Conservation (phyloP, 2,113 vertebrate species). For the Melanerpes aurifrons region DNA sequence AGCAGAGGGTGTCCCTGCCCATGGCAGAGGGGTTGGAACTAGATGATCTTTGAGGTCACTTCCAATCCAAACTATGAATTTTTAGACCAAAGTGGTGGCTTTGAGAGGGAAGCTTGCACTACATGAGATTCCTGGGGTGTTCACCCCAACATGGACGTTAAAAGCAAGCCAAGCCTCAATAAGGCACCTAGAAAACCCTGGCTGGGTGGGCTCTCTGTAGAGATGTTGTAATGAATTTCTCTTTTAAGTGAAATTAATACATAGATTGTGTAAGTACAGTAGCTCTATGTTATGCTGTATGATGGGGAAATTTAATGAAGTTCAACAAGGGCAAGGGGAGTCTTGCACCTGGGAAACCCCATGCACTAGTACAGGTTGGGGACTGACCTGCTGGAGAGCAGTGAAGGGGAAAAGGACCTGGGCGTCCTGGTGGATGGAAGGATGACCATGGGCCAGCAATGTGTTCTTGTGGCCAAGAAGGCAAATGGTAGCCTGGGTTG, state of each 20-base stretch:
- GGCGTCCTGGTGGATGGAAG: too few species aligned
- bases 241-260: constrained; percentile 62
- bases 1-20: too few species aligned
- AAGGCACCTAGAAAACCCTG: neutral
- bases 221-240: constrained; percentile 26
- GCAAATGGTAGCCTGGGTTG: too few species aligned
- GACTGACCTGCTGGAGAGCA: too few species aligned
- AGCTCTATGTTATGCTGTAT: neutral
- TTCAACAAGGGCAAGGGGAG: too few species aligned
- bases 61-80: neutral
- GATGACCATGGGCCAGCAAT: too few species aligned
- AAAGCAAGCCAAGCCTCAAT: neutral
- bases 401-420: too few species aligned
- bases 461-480: too few species aligned
- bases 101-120: neutral
- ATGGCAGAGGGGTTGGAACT: too few species aligned
- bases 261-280: neutral
- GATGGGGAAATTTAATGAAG: neutral
- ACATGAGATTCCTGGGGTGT: neutral
- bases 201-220: neutral
- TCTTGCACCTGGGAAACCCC: too few species aligned
- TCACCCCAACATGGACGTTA: neutral
- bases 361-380: too few species aligned
- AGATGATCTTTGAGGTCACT: too few species aligned
- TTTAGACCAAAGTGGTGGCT: rapidly evolving